Conservation (phyloP, 2,888 invertebrate genomes). For the Mechanitis messenoides region DNA sequence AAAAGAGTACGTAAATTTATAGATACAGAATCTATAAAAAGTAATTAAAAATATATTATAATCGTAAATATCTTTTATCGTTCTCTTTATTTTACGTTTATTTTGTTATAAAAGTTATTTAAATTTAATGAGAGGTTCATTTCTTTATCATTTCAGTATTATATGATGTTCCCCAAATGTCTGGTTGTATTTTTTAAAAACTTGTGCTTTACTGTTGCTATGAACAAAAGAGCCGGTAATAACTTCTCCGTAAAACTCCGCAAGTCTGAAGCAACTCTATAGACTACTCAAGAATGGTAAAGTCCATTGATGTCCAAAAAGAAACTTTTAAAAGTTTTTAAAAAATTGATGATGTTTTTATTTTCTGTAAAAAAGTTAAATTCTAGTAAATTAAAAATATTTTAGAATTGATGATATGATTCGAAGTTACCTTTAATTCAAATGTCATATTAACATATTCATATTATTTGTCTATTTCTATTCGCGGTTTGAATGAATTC, state of each 20-base stretch:
- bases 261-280: conserved; percentile 14
- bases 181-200: conserved; percentile 23
- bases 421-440: too few relatives aligned
- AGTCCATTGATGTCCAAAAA: conserved; percentile 59
- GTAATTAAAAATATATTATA: too few relatives aligned
- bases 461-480: too few relatives aligned
- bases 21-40: too few relatives aligned
- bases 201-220: conserved; percentile 25
- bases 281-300: conserved; percentile 20
- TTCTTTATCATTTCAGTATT: neutral
- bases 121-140: too few relatives aligned
- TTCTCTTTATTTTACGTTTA: neutral
- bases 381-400: neutral
- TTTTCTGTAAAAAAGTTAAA: neutral
- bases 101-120: neutral
- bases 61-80: too few relatives aligned
- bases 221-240: conserved; percentile 28
- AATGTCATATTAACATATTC: too few relatives aligned
- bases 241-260: conserved; percentile 22
- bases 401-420: neutral
- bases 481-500: too few relatives aligned
- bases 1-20: too few relatives aligned
- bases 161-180: conserved; percentile 8
- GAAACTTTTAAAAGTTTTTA: conserved; percentile 8
- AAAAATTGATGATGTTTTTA: neutral